Evolutionary conservation across 2,888 invertebrate genomes (phyloP).

Genomic region (Anthophora plumipes): DNA sequence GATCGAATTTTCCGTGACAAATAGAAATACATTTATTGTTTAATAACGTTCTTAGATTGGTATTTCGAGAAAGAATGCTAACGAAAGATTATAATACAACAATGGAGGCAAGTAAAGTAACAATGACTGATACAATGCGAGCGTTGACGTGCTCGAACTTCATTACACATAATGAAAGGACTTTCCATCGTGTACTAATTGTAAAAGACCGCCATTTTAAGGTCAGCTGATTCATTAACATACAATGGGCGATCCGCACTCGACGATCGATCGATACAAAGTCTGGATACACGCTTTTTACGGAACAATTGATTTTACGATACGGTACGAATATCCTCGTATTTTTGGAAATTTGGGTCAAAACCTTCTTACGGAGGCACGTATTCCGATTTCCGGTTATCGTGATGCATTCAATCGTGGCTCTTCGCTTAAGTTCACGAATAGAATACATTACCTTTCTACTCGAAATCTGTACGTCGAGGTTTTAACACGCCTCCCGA

Average conservation of each 20-base stretch:
- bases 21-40: background rate
- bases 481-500: too few species aligned
- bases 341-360: background rate
- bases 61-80: background rate
- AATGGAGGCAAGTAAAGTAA: constrained; percentile 1
- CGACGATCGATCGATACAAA: constrained; percentile 6
- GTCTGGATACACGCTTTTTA: constrained; percentile 16
- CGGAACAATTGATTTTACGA: background rate
- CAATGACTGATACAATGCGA: background rate
- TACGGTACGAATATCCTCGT: background rate
- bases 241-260: constrained; percentile 55
- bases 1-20: background rate
- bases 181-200: constrained; percentile 30
- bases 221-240: constrained; percentile 39
- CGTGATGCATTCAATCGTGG: background rate
- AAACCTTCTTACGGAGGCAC: background rate
- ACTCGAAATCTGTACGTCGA: background rate
- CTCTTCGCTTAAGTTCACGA: background rate
- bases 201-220: constrained; percentile 19
- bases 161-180: constrained; percentile 24
- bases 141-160: constrained; percentile 36
- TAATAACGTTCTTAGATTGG: background rate
- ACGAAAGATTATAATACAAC: constrained; percentile 32
- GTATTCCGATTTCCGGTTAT: background rate
- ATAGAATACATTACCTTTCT: background rate